These are phyloP conservation scores for Macropodus opercularis DNA, from an alignment of 2,797 vertebrate genomes.

Conservation along the genomic window DNA sequence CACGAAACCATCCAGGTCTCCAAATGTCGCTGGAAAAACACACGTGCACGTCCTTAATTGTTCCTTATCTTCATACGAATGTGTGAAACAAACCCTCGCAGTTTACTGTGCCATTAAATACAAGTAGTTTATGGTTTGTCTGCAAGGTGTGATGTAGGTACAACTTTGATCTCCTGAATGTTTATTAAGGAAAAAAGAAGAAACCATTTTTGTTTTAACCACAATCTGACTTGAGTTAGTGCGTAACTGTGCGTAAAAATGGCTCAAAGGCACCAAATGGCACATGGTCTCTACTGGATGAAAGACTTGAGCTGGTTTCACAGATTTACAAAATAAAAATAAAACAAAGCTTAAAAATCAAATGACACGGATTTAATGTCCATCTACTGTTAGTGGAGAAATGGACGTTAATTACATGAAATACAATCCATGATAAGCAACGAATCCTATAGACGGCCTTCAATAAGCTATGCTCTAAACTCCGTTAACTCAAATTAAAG, in stretches of 20 bases:
- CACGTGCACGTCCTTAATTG: conserved; percentile 49
- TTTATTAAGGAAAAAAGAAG: conserved; percentile 33
- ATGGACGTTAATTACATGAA: too few relatives aligned
- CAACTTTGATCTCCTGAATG: conserved; percentile 63
- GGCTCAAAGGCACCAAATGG: conserved; percentile 56
- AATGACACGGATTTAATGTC: too few relatives aligned
- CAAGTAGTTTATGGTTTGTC: conserved; percentile 54
- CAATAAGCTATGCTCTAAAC: too few relatives aligned
- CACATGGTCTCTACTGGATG: background rate
- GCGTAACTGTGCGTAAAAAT: conserved; percentile 61
- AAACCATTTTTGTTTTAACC: background rate
- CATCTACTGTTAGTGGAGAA: too few relatives aligned
- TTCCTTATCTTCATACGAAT: conserved; percentile 48
- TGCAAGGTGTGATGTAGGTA: conserved; percentile 37
- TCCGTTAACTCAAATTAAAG: too few relatives aligned
- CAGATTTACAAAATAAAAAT: too few relatives aligned
- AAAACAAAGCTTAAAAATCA: too few relatives aligned
- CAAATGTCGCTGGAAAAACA: conserved; percentile 42
- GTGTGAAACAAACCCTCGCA: conserved; percentile 63
- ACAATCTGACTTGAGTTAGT: conserved; percentile 19
- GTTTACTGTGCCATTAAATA: conserved; percentile 27
- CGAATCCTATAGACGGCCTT: too few relatives aligned
- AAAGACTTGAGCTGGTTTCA: too few relatives aligned
- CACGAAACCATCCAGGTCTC: conserved; percentile 1
- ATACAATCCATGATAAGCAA: too few relatives aligned